phyloP scores from a whole-genome alignment of 1,140 invertebrate species.

The Drosophila lacteicornis region DNA sequence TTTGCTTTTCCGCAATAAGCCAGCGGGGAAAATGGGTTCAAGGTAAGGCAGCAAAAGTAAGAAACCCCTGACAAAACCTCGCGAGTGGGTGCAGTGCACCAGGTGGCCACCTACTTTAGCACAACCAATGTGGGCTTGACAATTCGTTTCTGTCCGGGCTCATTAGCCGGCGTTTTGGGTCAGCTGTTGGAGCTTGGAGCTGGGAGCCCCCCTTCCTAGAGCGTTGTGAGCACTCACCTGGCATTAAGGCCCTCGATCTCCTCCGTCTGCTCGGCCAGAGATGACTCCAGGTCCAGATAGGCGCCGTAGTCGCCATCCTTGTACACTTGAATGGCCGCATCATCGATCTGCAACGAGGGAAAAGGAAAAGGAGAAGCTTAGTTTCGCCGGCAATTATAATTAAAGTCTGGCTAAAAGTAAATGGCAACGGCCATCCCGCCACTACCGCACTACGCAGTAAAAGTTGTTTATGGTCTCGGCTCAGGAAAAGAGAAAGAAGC shows the following conservation, averaged over 20 bases:
- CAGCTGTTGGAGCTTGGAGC: slow-evolving; percentile 26
- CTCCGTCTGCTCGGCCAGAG: slow-evolving; percentile 97
- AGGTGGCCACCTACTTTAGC: slow-evolving; percentile 20
- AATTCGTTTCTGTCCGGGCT: slow-evolving; percentile 51
- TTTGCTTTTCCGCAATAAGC: not conserved
- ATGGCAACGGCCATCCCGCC: slow-evolving; percentile 40
- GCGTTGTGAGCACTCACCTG: slow-evolving; percentile 90
- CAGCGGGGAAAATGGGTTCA: slow-evolving; percentile 60
- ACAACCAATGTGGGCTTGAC: slow-evolving; percentile 30
- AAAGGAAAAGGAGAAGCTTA: slow-evolving; percentile 26
- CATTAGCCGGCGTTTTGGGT: slow-evolving; percentile 38
- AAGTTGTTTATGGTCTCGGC: slow-evolving; percentile 75
- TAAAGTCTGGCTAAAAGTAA: slow-evolving; percentile 72
- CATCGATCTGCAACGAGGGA: slow-evolving; percentile 93
- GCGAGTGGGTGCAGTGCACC: slow-evolving; percentile 34
- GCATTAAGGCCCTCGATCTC: slow-evolving; percentile 97
- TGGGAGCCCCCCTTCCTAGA: not conserved
- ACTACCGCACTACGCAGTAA: slow-evolving; percentile 81
- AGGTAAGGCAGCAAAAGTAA: slow-evolving; percentile 58
- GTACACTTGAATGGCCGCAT: slow-evolving; percentile 97
- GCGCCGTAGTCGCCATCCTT: slow-evolving; percentile 98
- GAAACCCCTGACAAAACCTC: slow-evolving; percentile 45
- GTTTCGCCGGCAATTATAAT: slow-evolving; percentile 72
- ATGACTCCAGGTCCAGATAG: slow-evolving; percentile 97
- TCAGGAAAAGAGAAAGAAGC: slow-evolving; percentile 55